phyloP scores from a whole-genome alignment of 2,797 vertebrate species.

The Fratercula arctica region DNA sequence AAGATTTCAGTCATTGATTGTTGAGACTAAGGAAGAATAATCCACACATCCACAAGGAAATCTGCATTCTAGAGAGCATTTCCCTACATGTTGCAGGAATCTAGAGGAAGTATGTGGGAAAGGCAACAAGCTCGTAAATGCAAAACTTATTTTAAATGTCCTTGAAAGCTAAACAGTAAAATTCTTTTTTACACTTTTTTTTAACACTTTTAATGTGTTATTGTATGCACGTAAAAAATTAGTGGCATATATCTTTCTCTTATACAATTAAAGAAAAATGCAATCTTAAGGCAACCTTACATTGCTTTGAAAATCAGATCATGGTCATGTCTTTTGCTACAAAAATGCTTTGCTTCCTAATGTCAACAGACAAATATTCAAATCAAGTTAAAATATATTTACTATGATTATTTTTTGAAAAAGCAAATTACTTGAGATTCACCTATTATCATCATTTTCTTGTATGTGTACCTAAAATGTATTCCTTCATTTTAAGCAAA shows the following conservation, averaged over 20 bases:
- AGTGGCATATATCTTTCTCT: background rate
- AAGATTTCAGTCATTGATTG: constrained; percentile 23
- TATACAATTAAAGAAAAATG: background rate
- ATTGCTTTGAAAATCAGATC: background rate
- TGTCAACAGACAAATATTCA: background rate
- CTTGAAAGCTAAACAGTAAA: background rate
- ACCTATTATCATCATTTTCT: background rate
- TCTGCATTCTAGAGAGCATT: constrained; percentile 20
- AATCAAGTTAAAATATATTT: background rate
- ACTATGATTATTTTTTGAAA: fast-evolving
- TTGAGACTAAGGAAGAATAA: constrained; percentile 19
- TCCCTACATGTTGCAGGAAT: background rate
- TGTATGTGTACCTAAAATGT: background rate
- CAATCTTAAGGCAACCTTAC: background rate
- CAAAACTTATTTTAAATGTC: background rate
- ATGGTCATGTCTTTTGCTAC: background rate
- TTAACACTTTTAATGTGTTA: background rate
- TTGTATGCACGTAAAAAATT: background rate
- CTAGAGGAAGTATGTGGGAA: background rate
- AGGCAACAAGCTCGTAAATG: background rate
- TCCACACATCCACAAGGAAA: background rate
- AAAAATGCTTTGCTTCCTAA: background rate
- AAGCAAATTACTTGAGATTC: background rate
- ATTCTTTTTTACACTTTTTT: too few species aligned
- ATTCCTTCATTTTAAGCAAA: background rate